Evolutionary conservation across 2,113 vertebrate species (phyloP).

Genomic region (Dicerorhinus sumatrensis): DNA sequence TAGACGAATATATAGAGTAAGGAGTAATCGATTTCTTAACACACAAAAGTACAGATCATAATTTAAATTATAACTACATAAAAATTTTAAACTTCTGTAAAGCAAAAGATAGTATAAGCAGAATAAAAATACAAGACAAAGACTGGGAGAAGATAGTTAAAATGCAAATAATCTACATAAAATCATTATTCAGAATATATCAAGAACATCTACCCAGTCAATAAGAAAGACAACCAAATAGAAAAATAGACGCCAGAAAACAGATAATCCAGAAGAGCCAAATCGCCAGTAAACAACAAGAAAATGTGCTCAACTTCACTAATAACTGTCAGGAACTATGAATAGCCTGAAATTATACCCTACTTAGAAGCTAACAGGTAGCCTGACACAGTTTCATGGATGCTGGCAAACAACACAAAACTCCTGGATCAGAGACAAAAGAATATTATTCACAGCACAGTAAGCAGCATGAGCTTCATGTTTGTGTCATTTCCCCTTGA

Average conservation of each 20-base stretch:
- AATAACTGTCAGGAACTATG: neutral
- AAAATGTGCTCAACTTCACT: neutral
- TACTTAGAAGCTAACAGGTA: neutral
- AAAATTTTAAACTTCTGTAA: neutral
- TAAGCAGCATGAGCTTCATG: neutral
- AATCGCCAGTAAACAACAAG: neutral
- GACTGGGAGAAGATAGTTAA: neutral
- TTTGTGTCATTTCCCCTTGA: neutral
- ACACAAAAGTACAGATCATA: neutral
- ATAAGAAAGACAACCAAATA: neutral
- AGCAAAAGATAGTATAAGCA: neutral
- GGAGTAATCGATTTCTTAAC: neutral
- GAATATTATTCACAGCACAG: neutral
- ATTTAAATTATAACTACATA: conserved; percentile 5
- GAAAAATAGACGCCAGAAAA: neutral
- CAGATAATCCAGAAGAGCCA: neutral
- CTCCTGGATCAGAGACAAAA: neutral
- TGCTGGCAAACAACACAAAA: neutral
- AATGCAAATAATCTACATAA: neutral
- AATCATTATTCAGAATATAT: neutral
- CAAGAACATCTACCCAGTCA: neutral
- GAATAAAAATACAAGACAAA: neutral
- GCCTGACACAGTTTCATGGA: neutral
- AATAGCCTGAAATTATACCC: neutral
- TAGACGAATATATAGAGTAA: neutral